Base-by-base conservation (phyloP, 1,140 invertebrate genomes). In the Diorhabda elongata region DNA sequence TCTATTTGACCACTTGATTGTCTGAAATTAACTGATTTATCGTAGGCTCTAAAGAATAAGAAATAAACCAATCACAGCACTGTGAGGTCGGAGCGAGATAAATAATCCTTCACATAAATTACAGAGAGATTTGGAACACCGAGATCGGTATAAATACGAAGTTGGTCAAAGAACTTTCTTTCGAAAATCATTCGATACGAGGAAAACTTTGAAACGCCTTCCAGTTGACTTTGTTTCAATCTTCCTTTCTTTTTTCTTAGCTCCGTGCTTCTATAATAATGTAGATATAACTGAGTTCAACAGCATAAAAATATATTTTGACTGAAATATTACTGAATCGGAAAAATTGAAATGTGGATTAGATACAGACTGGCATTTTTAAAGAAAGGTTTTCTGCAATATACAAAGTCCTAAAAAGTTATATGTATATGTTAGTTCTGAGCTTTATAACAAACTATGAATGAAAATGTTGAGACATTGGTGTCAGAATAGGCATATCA, bases 1-100 rank as follows among this genome's bases (percentile, higher is more conserved):
- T 26, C 26, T 26, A 26, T 26, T 52, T 52, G 47, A 4, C 47
- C 47, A 52, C 47, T n/a, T 52, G 26, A 52, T 4, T 6, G 47
- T 52, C 47, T 52, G n/a, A 52, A 52, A n/a, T 52, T 52, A 52
- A 52, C 47, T 52, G 47, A 52, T 52, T 52, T 52, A 52, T 52
- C 0, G 6, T n/a, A 52, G 47, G 47, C 47, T 52, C 47, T n/a
- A 3, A 52, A 52, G 47, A 52, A 52, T 52, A 6, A 52, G 47
- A 52, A 52, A 52, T 52, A 6, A 52, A 52, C 47, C 47, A 52
- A 52, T 52, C 47, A 52, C 47, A 52, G 47, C 47, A n/a, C 47
- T 52, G 26, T 26, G n/a, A 52, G 47, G 47, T 52, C 47, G 47
- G n/a, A 52, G 3, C 47, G n/a, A 52, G 47, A 52, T 52, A 52